Conservation (phyloP, 2,888 invertebrate species). For the Rotaria socialis region DNA sequence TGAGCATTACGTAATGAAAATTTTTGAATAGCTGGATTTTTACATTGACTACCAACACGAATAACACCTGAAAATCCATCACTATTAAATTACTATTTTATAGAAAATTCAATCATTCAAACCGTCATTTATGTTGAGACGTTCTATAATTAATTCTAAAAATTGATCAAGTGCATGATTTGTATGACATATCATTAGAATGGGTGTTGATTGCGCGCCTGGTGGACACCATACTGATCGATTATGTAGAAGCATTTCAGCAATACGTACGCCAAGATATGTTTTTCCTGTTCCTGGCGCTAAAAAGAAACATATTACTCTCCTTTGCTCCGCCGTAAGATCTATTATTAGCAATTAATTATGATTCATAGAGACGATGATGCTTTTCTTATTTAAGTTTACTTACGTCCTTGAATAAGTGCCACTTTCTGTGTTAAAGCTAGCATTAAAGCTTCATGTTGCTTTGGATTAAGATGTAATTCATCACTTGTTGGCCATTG, state of each 20-base stretch:
- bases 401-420: slow-evolving; percentile 61
- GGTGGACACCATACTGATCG: slow-evolving; percentile 40
- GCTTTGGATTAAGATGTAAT: slow-evolving; percentile 53
- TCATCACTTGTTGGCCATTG: slow-evolving; percentile 51
- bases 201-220: slow-evolving; percentile 49
- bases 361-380: no score
- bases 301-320: not conserved
- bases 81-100: not conserved
- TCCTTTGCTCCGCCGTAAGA: no score
- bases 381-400: no score
- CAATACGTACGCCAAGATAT: slow-evolving; percentile 72
- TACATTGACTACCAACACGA: slow-evolving; percentile 47
- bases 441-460: slow-evolving; percentile 52
- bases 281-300: slow-evolving; percentile 83
- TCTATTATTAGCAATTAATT: no score
- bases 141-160: slow-evolving; percentile 49
- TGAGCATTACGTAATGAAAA: slow-evolving; percentile 39
- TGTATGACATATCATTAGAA: slow-evolving; percentile 58
- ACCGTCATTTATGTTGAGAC: slow-evolving; percentile 22
- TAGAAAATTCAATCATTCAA: not conserved
- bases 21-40: slow-evolving; percentile 44
- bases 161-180: slow-evolving; percentile 60
- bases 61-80: slow-evolving; percentile 39
- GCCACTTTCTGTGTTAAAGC: slow-evolving; percentile 55
- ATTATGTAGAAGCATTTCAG: slow-evolving; percentile 68